Evolutionary conservation across 2,888 invertebrate genomes (phyloP).

Genomic region (Patella depressa): DNA sequence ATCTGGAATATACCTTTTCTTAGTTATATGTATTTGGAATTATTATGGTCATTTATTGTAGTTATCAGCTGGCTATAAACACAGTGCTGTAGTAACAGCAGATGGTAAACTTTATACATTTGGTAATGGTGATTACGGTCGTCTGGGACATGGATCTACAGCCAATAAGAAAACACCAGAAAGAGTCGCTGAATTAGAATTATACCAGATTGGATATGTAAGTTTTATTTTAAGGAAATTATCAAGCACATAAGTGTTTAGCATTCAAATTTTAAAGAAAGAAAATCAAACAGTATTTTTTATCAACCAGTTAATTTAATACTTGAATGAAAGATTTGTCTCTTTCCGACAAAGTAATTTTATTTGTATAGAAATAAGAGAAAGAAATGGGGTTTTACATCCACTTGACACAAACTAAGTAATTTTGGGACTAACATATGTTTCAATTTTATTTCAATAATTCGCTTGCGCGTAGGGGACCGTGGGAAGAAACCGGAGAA

Average conservation of each 20-base stretch:
- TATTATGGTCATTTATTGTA: constrained; percentile 41
- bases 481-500: too few species aligned
- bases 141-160: constrained; percentile 76
- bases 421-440: too few species aligned
- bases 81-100: constrained; percentile 78
- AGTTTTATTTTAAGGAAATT: constrained; percentile 27
- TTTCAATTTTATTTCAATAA: too few species aligned
- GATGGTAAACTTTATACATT: constrained; percentile 79
- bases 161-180: constrained; percentile 78
- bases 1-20: too few species aligned
- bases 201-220: constrained; percentile 73
- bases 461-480: too few species aligned
- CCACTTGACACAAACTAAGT: too few species aligned
- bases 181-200: constrained; percentile 74
- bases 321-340: not conserved
- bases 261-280: not conserved
- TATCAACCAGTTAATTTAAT: not conserved
- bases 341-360: too few species aligned
- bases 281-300: not conserved
- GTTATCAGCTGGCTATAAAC: constrained; percentile 78
- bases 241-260: not conserved
- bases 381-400: too few species aligned
- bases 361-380: too few species aligned
- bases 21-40: too few species aligned
- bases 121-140: constrained; percentile 79